Base-by-base conservation (phyloP, 2,888 invertebrate species). In the Ommatoiulus sabulosus region DNA sequence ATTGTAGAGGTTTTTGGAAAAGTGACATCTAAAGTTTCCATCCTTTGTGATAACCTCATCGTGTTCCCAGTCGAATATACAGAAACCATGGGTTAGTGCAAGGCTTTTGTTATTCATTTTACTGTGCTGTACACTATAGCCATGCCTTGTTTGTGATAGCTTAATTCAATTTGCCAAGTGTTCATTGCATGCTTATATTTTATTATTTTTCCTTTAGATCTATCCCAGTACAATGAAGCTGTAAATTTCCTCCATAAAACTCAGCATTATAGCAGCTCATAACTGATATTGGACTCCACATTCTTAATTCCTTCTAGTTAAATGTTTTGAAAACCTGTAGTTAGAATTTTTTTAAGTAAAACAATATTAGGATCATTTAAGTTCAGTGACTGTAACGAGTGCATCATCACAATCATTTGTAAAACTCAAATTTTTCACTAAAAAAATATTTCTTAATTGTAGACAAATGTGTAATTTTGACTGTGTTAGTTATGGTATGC, bases 1-100 rank as follows among this genome's bases (percentile, higher is more conserved):
- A 43, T 89, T 20, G 88, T 89, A 8, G 89, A 89, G 63, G 89
- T 89, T 43, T 86, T 87, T 12, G 89, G 89, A 15, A 88, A 86
- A 12, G 89, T 88, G 8, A 89, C 89, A 15, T 86, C 84, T 0
- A 80, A 86, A 17, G 87, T 48, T 17, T 17, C 87, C n/a, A 63
- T 89, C n/a, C 63, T 17, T 24, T 88, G 89, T 72, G 44, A 86
- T 44, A 86, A 84, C 35, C 86, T 84, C n/a, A 44, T 89, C 44
- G 52, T 87, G 15, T 89, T 89, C 35, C 89, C 89, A 24, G 0
- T 44, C 1, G 89, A 89, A 72, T 87, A 89, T 80, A 72, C 87
- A n/a, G 44, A 63, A 44, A 84, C 57, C 2, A 89, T 89, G 44
- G 89, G 89, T 89, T 44, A 85, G 6, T 85, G 4, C 15, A 63